Base-by-base conservation (phyloP, 2,888 invertebrate species). In the Athalia cordata region DNA sequence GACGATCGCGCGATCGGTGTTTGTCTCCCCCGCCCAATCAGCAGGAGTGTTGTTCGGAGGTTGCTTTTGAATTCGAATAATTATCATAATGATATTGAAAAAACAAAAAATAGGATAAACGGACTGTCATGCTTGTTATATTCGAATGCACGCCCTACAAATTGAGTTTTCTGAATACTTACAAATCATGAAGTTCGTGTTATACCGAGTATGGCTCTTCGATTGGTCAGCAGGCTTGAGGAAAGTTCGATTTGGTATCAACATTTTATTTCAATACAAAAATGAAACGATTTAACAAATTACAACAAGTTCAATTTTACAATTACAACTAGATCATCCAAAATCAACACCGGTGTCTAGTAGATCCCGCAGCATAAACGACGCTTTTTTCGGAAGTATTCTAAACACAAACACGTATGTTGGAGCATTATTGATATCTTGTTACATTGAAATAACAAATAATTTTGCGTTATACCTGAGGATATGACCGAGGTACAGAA, bases 311-410 rank as follows among this genome's bases (percentile, higher is more conserved):
- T 15, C 15, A 49, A 67, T 50, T 55, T 55, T 55, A 9, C 11
- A 11, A 9, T 55, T 2, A 7, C 6, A 29, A 11, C 47, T 66
- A n/a, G 7, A 61, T 89, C 83, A 93, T 78, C 92, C 93, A 88
- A 94, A 93, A 89, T 94, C 93, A 55, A 94, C 93, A 45, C 94
- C 94, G 4, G 93, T 93, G 82, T 94, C 93, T 49, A 94, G 87
- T 68, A 94, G 88, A 84, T 94, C 93, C 81, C 93, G 90, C 64
- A 94, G 90, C 87, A 93, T 91, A 15, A 92, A 91, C 3, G 93
- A 93, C 55, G 93, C 93, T 80, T 92, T 92, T 81, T 93, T 91
- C 4, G 94, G 94, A 78, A 94, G 86, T 79, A 93, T 91, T 84
- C 93, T 92, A 49, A 45, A 47, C 7, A 57, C 43, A 29, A 79